Conservation (phyloP, 2,113 vertebrate genomes). For the cat (Felis catus) region F.catus_Fca126_mat1.0 CM031415.1:79498501-79499000, state of each 20-base stretch:
- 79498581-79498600: no score
- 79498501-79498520: neutral
- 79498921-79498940: neutral
- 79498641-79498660: no score
- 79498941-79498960: neutral
- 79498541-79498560: no score
- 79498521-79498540: neutral
- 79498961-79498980: neutral
- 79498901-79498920: neutral
- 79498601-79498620: no score
- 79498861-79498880: neutral
- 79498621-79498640: no score
- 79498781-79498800: neutral
- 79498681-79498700: no score
- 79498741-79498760: no score
- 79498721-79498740: no score
- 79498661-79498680: no score
- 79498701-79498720: no score
- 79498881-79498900: neutral
- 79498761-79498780: neutral
- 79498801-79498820: neutral
- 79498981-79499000: neutral
- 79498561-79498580: no score
- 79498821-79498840: neutral
- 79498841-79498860: neutral